Evolutionary conservation across 2,797 vertebrate species (phyloP).

Genomic region (Columba guinea): DNA sequence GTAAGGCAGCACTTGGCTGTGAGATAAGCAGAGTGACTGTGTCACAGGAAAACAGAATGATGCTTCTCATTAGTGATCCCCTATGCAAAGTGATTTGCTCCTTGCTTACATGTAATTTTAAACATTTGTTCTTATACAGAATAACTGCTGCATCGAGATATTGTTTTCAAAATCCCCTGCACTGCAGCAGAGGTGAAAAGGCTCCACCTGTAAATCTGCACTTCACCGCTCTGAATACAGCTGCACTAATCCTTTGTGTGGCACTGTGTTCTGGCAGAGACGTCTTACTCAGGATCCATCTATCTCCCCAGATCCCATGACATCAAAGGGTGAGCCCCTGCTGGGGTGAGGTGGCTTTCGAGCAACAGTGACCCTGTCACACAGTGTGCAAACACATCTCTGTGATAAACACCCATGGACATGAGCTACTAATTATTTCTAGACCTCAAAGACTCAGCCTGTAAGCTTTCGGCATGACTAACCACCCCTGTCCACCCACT

Average conservation of each 20-base stretch:
- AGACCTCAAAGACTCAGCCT: background rate
- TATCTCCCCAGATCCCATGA: background rate
- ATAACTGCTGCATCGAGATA: background rate
- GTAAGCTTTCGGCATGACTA: conserved; percentile 1
- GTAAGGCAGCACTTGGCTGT: background rate
- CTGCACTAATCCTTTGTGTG: background rate
- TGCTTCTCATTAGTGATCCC: background rate
- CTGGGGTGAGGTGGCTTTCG: background rate
- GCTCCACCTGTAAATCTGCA: background rate
- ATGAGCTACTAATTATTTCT: background rate
- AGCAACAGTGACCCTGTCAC: background rate
- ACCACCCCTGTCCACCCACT: background rate
- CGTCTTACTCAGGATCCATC: background rate
- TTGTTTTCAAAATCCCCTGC: background rate
- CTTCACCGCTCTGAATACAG: background rate
- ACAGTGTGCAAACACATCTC: background rate
- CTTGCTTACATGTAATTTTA: background rate
- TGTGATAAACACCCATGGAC: background rate
- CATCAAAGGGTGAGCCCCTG: background rate
- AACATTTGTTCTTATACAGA: background rate
- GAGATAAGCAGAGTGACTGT: background rate
- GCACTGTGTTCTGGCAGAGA: background rate
- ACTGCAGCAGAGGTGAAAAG: background rate
- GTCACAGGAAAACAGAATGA: background rate
- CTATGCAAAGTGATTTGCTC: background rate